A percentile compares a stretch with the other conserved stretches of the same genome.
phyloP scores from a whole-genome alignment of 2,888 invertebrate species.

The Lapara coniferarum region DNA sequence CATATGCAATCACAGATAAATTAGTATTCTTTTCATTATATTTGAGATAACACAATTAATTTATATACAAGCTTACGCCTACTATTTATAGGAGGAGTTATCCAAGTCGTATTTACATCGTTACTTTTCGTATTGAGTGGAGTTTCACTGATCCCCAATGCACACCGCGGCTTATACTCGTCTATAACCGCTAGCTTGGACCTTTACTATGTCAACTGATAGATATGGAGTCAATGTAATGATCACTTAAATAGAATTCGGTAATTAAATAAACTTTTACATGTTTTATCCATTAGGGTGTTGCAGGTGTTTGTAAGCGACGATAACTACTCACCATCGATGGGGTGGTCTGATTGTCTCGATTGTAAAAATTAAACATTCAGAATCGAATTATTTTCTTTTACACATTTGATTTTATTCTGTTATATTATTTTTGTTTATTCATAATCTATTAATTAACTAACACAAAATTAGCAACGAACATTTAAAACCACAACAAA shows the following conservation, averaged over 20 bases:
- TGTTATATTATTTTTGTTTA: no score
- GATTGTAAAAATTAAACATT: not conserved
- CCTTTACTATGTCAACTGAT: not conserved
- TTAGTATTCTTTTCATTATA: no score
- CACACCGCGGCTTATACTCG: not conserved
- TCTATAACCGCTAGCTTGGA: not conserved
- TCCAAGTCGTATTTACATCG: no score
- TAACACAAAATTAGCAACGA: not conserved
- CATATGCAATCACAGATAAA: no score
- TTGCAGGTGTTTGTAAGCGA: slow-evolving; percentile 8
- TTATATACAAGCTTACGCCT: no score
- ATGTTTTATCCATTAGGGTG: slow-evolving; percentile 22
- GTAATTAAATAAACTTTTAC: slow-evolving; percentile 22
- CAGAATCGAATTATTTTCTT: no score
- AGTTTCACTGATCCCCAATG: not conserved
- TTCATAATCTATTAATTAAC: no score
- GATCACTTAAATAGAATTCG: slow-evolving; percentile 20
- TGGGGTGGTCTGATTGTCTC: slow-evolving; percentile 16
- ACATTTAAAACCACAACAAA: not conserved
- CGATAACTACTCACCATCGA: not conserved
- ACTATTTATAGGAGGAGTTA: no score
- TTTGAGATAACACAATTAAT: no score
- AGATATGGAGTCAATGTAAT: slow-evolving; percentile 6
- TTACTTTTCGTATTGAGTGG: not conserved
- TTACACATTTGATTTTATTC: no score